A percentile compares a stretch with the other conserved stretches of the same genome.
Conservation (phyloP, 2,113 vertebrate species). For the Athene cunicularia region DNA sequence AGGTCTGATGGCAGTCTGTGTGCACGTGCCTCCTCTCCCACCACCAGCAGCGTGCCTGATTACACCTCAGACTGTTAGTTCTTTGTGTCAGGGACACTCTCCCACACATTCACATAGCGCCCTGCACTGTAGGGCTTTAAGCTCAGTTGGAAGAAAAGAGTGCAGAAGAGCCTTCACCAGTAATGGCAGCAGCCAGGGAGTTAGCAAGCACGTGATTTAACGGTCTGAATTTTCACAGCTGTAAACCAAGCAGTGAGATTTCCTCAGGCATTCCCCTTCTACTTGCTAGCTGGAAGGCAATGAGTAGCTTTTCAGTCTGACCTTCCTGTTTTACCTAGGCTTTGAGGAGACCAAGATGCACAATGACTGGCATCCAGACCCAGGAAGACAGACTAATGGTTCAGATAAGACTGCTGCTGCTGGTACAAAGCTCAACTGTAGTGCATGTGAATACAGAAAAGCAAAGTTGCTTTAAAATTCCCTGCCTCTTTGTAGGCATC, state of each 20-base stretch:
- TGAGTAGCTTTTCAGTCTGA: background rate
- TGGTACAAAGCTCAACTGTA: background rate
- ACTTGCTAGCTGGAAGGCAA: background rate
- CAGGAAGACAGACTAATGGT: background rate
- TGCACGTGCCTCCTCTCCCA: background rate
- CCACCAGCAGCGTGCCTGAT: background rate
- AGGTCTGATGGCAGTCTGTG: background rate
- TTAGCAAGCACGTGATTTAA: background rate
- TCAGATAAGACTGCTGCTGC: background rate
- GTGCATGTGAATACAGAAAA: background rate
- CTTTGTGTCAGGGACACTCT: background rate
- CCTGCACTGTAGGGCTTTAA: background rate
- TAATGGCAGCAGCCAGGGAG: background rate
- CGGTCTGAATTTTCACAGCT: background rate
- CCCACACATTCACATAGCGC: background rate
- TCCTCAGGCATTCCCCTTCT: background rate
- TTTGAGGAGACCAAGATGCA: background rate
- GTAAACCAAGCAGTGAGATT: background rate
- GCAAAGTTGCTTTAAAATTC: background rate
- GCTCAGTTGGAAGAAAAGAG: background rate
- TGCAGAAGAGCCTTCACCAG: background rate
- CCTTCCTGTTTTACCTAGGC: background rate
- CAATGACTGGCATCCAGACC: background rate
- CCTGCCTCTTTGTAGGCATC: background rate
- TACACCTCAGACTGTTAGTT: background rate